These are phyloP conservation scores for Aspidiotus rigidus DNA, from an alignment of 2,888 invertebrate species.

Conservation along the genomic window DNA sequence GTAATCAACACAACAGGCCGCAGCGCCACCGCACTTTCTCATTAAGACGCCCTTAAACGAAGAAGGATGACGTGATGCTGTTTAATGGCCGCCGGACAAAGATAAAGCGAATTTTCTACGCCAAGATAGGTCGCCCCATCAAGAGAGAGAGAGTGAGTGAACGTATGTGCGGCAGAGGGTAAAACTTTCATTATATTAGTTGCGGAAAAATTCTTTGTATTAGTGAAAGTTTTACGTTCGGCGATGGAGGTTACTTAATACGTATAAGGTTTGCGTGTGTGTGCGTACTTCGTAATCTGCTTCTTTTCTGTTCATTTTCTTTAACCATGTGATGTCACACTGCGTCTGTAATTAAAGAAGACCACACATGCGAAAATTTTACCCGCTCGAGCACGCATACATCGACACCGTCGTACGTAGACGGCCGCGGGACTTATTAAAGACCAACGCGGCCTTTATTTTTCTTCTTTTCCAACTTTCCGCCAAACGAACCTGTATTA, in stretches of 20 bases:
- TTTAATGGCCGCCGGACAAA: constrained; percentile 32
- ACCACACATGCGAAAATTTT: constrained; percentile 30
- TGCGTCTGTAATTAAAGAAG: constrained; percentile 33
- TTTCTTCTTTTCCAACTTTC: constrained; percentile 27
- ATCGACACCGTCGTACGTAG: constrained; percentile 9
- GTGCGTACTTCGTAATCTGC: constrained; percentile 31
- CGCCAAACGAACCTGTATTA: constrained; percentile 29
- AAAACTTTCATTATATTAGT: constrained; percentile 34
- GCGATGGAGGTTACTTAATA: constrained; percentile 7
- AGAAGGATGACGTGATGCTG: constrained; percentile 31
- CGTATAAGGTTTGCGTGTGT: constrained; percentile 15
- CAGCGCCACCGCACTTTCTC: constrained; percentile 33
- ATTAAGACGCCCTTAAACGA: constrained; percentile 33
- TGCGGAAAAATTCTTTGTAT: constrained; percentile 29
- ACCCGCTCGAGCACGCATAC: constrained; percentile 25
- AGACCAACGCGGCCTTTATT: constrained; percentile 19
- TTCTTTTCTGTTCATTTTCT: constrained; percentile 32
- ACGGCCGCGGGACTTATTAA: constrained; percentile 32
- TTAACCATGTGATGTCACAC: constrained; percentile 32
- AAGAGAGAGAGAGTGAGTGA: too few species aligned
- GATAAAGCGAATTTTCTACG: constrained; percentile 31
- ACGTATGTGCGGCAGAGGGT: constrained; percentile 3
- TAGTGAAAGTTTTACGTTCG: constrained; percentile 32
- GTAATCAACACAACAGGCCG: constrained; percentile 28
- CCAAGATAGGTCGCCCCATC: constrained; percentile 4